These are phyloP conservation scores for Anomalospiza imberbis DNA, from an alignment of 2,797 vertebrate species.

Conservation along the genomic window DNA sequence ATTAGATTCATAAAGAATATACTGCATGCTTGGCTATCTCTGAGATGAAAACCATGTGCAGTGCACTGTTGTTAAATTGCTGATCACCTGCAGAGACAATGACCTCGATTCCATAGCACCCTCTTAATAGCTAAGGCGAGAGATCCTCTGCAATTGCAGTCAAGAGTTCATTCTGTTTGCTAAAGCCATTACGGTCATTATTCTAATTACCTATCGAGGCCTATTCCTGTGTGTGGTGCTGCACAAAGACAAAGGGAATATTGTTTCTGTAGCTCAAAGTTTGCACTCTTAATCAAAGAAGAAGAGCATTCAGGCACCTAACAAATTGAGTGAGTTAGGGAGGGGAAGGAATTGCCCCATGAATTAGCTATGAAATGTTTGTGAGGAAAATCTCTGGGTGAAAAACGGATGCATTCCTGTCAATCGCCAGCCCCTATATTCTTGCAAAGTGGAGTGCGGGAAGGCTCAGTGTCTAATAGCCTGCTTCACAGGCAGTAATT, in stretches of 20 bases:
- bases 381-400: background rate
- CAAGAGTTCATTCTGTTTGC: constrained; percentile 38
- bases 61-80: background rate
- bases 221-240: background rate
- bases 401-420: background rate
- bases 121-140: background rate
- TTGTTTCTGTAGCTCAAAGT: constrained; percentile 22
- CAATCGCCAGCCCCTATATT: background rate
- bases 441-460: background rate
- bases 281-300: constrained; percentile 13
- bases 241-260: constrained; percentile 58
- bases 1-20: background rate
- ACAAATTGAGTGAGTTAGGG: background rate
- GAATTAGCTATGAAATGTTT: background rate
- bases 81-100: constrained; percentile 46
- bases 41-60: background rate
- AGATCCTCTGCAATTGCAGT: background rate
- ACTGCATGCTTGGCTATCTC: background rate
- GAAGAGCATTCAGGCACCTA: constrained; percentile 9
- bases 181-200: constrained; percentile 26
- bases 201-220: constrained; percentile 31
- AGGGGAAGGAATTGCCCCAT: background rate
- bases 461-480: background rate
- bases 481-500: constrained; percentile 12
- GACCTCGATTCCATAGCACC: background rate